Conservation (phyloP, 2,797 vertebrate genomes). For the Acanthurus tractus region DNA sequence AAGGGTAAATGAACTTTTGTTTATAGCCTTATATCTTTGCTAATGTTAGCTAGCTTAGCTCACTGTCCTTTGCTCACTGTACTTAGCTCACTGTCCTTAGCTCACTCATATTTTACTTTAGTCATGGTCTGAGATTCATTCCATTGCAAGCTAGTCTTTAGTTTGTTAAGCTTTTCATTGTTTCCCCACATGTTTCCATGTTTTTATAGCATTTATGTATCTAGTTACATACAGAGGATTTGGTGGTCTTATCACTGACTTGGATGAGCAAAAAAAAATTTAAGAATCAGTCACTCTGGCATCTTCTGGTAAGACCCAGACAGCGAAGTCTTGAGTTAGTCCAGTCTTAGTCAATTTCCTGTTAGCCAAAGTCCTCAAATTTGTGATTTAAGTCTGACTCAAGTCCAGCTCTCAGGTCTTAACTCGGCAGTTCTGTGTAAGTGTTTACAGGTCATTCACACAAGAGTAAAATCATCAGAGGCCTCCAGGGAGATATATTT, state of each 20-base stretch:
- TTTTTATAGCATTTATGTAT: neutral
- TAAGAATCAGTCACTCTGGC: neutral
- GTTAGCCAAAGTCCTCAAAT: neutral
- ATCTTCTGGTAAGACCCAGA: neutral
- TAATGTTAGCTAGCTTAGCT: neutral
- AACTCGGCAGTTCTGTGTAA: neutral
- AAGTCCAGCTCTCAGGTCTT: neutral
- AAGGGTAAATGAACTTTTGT: too few relatives aligned
- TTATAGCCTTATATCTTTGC: neutral
- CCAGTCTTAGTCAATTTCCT: neutral
- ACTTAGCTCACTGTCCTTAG: too few relatives aligned
- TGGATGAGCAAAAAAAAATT: neutral
- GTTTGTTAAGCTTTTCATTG: neutral
- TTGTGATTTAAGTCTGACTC: neutral
- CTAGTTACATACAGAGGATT: neutral
- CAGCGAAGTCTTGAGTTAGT: neutral
- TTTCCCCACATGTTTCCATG: neutral
- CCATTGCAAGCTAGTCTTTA: neutral
- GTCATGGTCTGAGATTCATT: too few relatives aligned
- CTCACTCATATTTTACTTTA: too few relatives aligned
- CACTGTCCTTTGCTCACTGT: neutral
- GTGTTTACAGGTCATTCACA: neutral
- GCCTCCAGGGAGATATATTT: conserved; percentile 13
- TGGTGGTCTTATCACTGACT: neutral
- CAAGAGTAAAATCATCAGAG: conserved; percentile 11